Evolutionary conservation across 2,797 vertebrate genomes (phyloP).

Genomic region (Etheostoma nigrum): DNA sequence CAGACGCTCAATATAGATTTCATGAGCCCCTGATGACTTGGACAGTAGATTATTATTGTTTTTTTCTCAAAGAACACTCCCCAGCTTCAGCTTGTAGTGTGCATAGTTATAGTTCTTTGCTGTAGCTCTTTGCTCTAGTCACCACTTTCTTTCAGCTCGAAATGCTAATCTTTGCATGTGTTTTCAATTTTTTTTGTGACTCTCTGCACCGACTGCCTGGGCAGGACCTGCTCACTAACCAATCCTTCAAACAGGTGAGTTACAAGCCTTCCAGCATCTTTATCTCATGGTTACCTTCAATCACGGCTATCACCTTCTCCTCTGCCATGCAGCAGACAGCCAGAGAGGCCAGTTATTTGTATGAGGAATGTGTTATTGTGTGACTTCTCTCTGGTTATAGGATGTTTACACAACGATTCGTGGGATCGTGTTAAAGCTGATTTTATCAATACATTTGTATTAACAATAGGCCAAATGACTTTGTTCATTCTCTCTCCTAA

Average conservation of each 20-base stretch:
- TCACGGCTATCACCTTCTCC: constrained; percentile 25
- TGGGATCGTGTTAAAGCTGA: constrained; percentile 1
- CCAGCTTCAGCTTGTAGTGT: constrained; percentile 66
- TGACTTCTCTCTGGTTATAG: background rate
- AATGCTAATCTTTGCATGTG: constrained; percentile 84
- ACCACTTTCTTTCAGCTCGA: constrained; percentile 72
- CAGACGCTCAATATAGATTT: constrained; percentile 1
- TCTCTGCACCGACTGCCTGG: constrained; percentile 84
- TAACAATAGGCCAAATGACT: background rate
- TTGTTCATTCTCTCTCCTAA: no score
- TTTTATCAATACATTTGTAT: background rate
- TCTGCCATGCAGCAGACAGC: constrained; percentile 33
- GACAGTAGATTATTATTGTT: constrained; percentile 24
- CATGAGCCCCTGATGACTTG: constrained; percentile 64
- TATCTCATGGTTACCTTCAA: constrained; percentile 30
- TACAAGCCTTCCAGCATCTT: constrained; percentile 42
- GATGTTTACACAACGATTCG: background rate
- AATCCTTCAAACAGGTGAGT: constrained; percentile 96
- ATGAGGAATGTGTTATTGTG: background rate
- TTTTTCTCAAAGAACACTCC: constrained; percentile 37
- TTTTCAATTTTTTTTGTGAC: constrained; percentile 78
- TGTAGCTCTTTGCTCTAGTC: constrained; percentile 65
- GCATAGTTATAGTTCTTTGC: constrained; percentile 66
- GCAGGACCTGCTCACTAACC: constrained; percentile 98
- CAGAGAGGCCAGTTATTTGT: background rate